A percentile compares a stretch with the other conserved stretches of the same genome.
Conservation (phyloP, 1,140 invertebrate species). For the Drosophila quadrilineata region DNA sequence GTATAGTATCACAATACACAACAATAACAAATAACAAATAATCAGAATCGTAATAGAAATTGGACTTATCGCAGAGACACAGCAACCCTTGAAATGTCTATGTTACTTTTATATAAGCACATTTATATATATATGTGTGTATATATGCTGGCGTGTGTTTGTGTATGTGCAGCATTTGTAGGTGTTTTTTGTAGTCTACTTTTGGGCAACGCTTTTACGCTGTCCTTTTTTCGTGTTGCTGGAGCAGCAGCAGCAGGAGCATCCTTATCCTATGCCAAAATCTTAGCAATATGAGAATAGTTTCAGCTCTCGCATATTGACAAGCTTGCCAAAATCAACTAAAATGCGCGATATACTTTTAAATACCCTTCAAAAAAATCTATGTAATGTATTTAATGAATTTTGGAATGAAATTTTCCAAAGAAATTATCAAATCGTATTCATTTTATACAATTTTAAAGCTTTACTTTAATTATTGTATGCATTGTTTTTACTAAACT, state of each 20-base stretch:
- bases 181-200: conserved; percentile 35
- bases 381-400: neutral
- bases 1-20: conserved; percentile 42
- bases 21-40: conserved; percentile 57
- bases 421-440: neutral
- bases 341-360: neutral
- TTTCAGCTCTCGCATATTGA: conserved; percentile 37
- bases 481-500: no score
- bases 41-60: conserved; percentile 60
- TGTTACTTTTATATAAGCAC: neutral
- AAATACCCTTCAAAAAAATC: neutral
- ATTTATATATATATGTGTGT: neutral
- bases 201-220: conserved; percentile 50
- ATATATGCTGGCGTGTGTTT: neutral
- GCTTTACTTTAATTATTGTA: no score
- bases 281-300: conserved; percentile 71
- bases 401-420: neutral
- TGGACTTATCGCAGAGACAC: conserved; percentile 45
- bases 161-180: neutral
- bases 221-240: conserved; percentile 34
- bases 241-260: no score
- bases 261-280: conserved; percentile 60
- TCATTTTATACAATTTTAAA: no score
- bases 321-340: neutral
- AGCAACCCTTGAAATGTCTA: neutral